Conservation (phyloP, 2,797 vertebrate genomes). For the Luscinia luscinia region DNA sequence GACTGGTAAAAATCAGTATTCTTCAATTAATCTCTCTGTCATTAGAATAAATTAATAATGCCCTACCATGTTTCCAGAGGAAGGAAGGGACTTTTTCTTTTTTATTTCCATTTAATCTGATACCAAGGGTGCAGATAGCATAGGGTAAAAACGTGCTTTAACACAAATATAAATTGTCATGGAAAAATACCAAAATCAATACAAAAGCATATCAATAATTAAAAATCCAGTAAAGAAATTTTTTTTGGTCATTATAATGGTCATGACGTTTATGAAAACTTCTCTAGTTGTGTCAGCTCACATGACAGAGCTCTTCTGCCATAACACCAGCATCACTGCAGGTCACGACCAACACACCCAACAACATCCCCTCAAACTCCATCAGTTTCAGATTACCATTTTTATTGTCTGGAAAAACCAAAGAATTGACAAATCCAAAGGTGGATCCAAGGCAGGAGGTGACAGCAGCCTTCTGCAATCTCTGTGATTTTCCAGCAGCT, state of each 20-base stretch:
- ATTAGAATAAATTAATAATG: slow-evolving; percentile 1
- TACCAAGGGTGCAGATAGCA: neutral
- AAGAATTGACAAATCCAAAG: neutral
- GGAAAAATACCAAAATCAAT: neutral
- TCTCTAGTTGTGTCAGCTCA: neutral
- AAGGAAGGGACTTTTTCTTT: neutral
- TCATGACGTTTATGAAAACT: neutral
- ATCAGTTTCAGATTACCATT: neutral
- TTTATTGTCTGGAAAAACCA: neutral
- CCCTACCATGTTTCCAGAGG: neutral
- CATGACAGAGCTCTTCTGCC: neutral
- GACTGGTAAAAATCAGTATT: neutral
- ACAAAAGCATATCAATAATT: neutral
- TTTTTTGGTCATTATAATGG: neutral
- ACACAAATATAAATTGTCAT: neutral
- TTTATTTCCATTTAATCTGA: neutral
- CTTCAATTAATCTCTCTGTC: neutral
- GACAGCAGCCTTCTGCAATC: neutral
- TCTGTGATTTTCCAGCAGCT: neutral
- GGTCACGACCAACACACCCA: neutral
- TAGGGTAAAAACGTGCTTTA: neutral
- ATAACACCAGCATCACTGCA: neutral
- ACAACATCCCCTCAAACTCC: neutral
- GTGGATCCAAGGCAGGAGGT: neutral
- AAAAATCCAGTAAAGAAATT: neutral